Evolutionary conservation across 2,888 invertebrate genomes (phyloP), one percentile per base, ranked within the genome.

Genomic region (Pammene aurita): DNA sequence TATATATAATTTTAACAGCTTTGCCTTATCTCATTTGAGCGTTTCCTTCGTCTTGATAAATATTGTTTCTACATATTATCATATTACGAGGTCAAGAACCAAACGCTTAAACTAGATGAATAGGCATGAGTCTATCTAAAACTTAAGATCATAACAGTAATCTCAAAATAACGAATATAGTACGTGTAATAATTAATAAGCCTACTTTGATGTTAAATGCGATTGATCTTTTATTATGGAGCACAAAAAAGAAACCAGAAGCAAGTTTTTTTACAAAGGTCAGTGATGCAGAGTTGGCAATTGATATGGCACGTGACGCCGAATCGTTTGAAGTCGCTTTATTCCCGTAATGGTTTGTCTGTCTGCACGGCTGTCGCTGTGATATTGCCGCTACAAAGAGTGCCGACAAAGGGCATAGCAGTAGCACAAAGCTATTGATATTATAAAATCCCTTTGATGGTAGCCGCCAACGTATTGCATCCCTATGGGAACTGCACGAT

Each of bases 351-450:
- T 87, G 85, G 86, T 85, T 84, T 84, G 80, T 68, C 80, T 81
- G 81, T 81, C 82, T 80, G 81, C 81, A 78, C 75, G 83, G 80
- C 82, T 81, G 82, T 83, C 84, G 83, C 72, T 73, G 71, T 75
- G 73, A 75, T 72, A 72, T 75, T 71, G 71, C 73, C 72, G 73
- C 70, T 69, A 79, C 75, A 77, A 80, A 79, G 79, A 82, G 79
- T 75, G 81, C 90, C 88, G 88, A 88, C 89, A 90, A 90, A 88
- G 86, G 80, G 81, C 80, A 74, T 76, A 78, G 85, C 89, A 85
- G 90, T 89, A 89, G 90, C 89, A 86, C 82, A 86, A 86, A 86
- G 86, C 88, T 84, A 90, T 89, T 89, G 90, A 89, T 90, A 90
- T 87, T 85, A 87, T 87, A 85, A 86, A 87, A 88, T 88, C 86